Percentiles rank a stretch among this genome's conserved stretches.
Evolutionary conservation across 2,113 vertebrate species (phyloP).

Genomic region (Dicaeum eximium): DNA sequence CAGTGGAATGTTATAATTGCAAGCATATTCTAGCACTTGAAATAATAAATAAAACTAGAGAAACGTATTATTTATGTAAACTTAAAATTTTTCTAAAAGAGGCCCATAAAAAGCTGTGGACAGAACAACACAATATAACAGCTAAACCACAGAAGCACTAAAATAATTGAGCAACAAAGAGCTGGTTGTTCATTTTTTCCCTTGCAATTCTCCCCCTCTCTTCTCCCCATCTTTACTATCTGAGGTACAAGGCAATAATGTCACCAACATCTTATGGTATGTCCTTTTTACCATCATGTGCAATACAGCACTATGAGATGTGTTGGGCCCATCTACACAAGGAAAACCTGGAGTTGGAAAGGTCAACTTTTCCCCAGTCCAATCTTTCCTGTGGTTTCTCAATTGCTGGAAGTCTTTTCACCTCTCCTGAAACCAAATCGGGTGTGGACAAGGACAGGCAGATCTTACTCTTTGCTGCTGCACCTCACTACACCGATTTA

Average conservation of each 20-base stretch:
- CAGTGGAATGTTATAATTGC: not conserved
- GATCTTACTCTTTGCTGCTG: not conserved
- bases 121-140: not conserved
- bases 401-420: not conserved
- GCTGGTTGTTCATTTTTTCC: not conserved
- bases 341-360: not conserved
- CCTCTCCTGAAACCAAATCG: not conserved
- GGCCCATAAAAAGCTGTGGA: not conserved
- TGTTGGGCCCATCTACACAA: not conserved
- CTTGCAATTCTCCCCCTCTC: not conserved
- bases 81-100: not conserved
- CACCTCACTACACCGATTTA: not conserved
- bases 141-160: not conserved
- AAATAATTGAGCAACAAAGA: not conserved
- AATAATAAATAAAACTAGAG: not conserved
- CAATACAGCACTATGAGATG: accelerated
- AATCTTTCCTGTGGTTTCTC: not conserved
- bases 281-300: not conserved
- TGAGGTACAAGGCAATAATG: not conserved
- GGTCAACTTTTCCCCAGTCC: not conserved
- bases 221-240: not conserved
- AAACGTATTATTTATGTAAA: not conserved
- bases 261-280: not conserved
- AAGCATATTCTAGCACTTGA: not conserved
- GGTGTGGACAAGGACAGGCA: not conserved